Evolutionary conservation across 2,888 invertebrate genomes (phyloP), one percentile per base, ranked within the genome.

Genomic region (Microplitis deprimator): DNA sequence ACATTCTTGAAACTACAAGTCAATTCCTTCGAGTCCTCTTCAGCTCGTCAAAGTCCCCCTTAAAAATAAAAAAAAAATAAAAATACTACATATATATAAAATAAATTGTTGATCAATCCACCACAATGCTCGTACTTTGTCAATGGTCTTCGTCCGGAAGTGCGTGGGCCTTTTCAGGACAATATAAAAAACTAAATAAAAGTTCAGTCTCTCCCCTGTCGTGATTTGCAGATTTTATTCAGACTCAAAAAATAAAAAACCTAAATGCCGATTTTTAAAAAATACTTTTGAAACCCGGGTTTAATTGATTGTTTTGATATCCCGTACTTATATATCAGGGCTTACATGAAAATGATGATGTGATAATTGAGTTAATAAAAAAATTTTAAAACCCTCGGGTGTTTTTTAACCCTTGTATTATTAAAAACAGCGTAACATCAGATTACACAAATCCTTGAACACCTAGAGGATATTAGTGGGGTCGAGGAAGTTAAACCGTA

Each of bases 401-500:
- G 2, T 50, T 50, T 62, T 20, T 70, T 50, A 74, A 74, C 74
- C 70, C 74, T 41, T 74, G 10, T 50, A 13, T 50, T 3, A 13
- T 10, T 3, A 10, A 6, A 77, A 71, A 60, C 68, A 38, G 29
- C 40, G 69, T 79, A 16, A 69, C 71, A 67, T 72, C 72, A 50
- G 74, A 78, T 78, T 73, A 77, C 62, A 20, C 20, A 17, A 29
- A 20, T 62, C 41, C 17, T 39, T 16, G 65, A 38, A 64, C 10
- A 73, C 1, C 13, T 5, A 16, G 39, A 59, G 50, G 20, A 29
- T 29, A 29, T 29, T 74, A 67, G 59, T 65, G 61, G 71, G 73
- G 75, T 70, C 64, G 59, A 16, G 64, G 38, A 68, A 76, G 76
- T 75, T 72, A 50, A 76, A 70, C 68, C 50, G 70, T 65, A 74